Base-by-base conservation (phyloP, 2,888 invertebrate genomes). In the Nomada ruficornis region DNA sequence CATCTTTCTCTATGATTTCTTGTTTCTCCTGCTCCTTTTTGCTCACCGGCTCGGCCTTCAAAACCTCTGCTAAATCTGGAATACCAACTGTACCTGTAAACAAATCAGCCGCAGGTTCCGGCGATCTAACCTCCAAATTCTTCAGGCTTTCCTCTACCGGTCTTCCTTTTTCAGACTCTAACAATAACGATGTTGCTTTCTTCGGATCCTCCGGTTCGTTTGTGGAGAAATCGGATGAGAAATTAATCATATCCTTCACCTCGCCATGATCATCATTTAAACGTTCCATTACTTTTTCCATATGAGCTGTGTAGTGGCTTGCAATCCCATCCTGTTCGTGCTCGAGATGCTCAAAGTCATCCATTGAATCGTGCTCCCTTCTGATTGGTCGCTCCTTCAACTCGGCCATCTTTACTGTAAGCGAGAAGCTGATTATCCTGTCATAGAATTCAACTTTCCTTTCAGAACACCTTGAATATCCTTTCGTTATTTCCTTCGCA, bases 311-410 rank as follows among this genome's bases (percentile, higher is more conserved):
- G 78, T 91, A 90, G 81, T 93, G 72, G 18, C 60, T 65, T 23
- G 72, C 50, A 20, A 63, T 57, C 26, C 79, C 81, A 23, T 85
- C 86, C 70, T 86, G 76, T 47, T 63, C 96, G 90, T 96, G 95
- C 86, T 96, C 96, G 86, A 97, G 94, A 93, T 96, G 96, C 93
- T 96, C 96, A 93, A 97, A 96, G 94, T 96, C 96, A 91, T 96
- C 96, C 83, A 96, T 94, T 47, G 96, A 96, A 92, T 96, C 96
- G 91, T 95, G 95, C 86, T 96, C 96, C 82, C 96, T 95, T 81
- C 92, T 94, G 76, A 94, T 91, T 78, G 82, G 77, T 65, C 80
- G 78, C 70, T 76, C 74, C 85, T 80, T 82, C 29, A 63, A 71
- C 70, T 84, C 72, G 65, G 83, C 74, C 80, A 80, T 82, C 64